phyloP scores from a whole-genome alignment of 2,113 vertebrate species.

The Garra rufa region DNA sequence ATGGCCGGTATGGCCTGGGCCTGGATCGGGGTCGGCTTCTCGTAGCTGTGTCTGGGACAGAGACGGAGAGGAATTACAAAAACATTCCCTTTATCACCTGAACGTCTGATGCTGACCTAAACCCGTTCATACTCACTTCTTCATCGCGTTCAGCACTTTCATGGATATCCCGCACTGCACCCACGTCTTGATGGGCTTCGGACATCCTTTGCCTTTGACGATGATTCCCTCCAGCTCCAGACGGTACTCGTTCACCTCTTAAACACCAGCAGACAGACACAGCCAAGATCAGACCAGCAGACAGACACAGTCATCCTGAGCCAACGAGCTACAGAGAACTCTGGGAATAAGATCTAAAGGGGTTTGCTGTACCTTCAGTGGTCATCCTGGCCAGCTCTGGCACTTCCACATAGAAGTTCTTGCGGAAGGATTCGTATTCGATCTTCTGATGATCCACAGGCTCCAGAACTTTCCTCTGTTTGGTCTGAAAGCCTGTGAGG shows the following conservation, averaged over 20 bases:
- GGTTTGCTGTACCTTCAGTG: conserved; percentile 79
- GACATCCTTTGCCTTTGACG: conserved; percentile 96
- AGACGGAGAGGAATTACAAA: background rate
- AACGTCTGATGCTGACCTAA: background rate
- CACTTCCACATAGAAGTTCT: conserved; percentile 98
- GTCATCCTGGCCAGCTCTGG: conserved; percentile 95
- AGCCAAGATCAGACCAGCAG: no score
- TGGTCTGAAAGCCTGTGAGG: conserved; percentile 96
- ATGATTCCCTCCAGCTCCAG: conserved; percentile 93
- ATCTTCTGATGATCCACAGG: conserved; percentile 98
- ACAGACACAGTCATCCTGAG: no score
- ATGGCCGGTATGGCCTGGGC: conserved; percentile 96
- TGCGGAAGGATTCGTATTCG: conserved; percentile 93
- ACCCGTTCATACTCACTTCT: conserved; percentile 90
- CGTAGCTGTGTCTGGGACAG: conserved; percentile 86
- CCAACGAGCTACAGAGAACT: no score
- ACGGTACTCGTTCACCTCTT: conserved; percentile 89
- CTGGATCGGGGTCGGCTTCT: conserved; percentile 97
- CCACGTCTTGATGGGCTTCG: conserved; percentile 98
- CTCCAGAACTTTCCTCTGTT: conserved; percentile 95
- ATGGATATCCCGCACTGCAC: conserved; percentile 98
- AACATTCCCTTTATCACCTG: background rate
- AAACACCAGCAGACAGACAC: conserved; percentile 36
- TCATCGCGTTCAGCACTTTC: conserved; percentile 94
- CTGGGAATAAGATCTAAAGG: no score